These are phyloP conservation scores for Cetoscarus ocellatus DNA, from an alignment of 2,797 vertebrate species.

Conservation along the genomic window DNA sequence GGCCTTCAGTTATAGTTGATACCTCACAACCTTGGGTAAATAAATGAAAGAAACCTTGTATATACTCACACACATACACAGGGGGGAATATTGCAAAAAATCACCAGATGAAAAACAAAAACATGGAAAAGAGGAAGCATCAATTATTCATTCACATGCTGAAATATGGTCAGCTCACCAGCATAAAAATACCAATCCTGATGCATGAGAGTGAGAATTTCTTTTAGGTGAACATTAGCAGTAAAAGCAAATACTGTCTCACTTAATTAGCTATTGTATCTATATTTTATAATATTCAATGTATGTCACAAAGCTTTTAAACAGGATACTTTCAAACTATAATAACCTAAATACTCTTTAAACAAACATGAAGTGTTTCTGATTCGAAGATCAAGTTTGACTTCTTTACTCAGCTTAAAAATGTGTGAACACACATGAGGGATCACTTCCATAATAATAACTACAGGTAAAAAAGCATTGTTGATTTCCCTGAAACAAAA, in stretches of 20 bases:
- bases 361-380: no score
- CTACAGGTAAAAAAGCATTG: no score
- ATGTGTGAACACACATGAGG: no score
- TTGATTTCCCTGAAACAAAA: no score
- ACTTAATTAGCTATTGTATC: no score
- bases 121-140: conserved; percentile 44
- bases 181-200: conserved; percentile 12
- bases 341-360: not conserved
- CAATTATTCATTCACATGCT: conserved; percentile 66
- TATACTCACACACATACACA: conserved; percentile 19
- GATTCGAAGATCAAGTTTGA: no score
- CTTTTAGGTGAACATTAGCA: not conserved
- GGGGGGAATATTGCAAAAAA: conserved; percentile 40
- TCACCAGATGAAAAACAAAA: conserved; percentile 40
- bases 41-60: conserved; percentile 35
- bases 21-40: conserved; percentile 18
- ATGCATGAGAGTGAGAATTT: conserved; percentile 21
- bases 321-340: not conserved
- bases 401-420: no score
- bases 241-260: no score
- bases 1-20: conserved; percentile 15
- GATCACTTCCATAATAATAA: no score
- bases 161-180: conserved; percentile 41
- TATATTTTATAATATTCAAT: no score
- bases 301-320: not conserved